Evolutionary conservation across 1,140 invertebrate genomes (phyloP).

Genomic region (Drosophila sechellia): DNA sequence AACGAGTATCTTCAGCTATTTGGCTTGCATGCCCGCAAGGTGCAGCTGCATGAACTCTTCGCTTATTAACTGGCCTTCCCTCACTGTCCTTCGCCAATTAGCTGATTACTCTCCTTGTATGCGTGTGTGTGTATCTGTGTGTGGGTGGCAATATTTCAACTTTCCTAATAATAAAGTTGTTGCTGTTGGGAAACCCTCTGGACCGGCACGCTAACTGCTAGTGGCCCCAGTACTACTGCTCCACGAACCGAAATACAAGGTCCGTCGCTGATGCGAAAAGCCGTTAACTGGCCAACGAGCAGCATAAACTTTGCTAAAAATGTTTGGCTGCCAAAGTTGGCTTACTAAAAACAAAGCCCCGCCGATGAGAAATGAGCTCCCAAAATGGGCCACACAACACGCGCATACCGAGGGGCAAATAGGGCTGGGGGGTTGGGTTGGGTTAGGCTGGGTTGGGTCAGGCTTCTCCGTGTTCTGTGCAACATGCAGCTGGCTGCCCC

Average conservation of each 20-base stretch:
- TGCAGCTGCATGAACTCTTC: conserved; percentile 22
- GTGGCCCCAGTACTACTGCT: conserved; percentile 11
- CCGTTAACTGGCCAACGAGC: conserved; percentile 71
- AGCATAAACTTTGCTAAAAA: conserved; percentile 64
- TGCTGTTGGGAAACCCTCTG: conserved; percentile 26
- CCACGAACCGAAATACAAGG: conserved; percentile 39
- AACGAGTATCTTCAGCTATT: conserved; percentile 30
- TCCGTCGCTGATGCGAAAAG: conserved; percentile 63
- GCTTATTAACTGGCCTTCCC: conserved; percentile 47
- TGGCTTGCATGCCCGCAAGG: conserved; percentile 24
- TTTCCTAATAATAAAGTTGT: conserved; percentile 68
- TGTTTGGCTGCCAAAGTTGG: conserved; percentile 67
- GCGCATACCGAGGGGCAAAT: conserved; percentile 10
- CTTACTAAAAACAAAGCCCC: conserved; percentile 65
- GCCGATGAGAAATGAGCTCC: conserved; percentile 68
- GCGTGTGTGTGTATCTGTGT: background rate
- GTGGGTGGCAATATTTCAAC: conserved; percentile 49
- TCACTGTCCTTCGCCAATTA: conserved; percentile 38
- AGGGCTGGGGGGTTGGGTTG: background rate
- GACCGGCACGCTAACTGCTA: conserved; percentile 49
- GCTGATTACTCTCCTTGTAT: conserved; percentile 40
- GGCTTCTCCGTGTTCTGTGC: conserved; percentile 9
- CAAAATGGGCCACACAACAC: conserved; percentile 62
- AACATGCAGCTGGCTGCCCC: conserved; percentile 50
- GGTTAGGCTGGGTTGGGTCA: background rate